Percentiles rank a stretch among this genome's conserved stretches.
Evolutionary conservation across 1,140 invertebrate species (phyloP).

Genomic region (Alviniconcha marisindica): DNA sequence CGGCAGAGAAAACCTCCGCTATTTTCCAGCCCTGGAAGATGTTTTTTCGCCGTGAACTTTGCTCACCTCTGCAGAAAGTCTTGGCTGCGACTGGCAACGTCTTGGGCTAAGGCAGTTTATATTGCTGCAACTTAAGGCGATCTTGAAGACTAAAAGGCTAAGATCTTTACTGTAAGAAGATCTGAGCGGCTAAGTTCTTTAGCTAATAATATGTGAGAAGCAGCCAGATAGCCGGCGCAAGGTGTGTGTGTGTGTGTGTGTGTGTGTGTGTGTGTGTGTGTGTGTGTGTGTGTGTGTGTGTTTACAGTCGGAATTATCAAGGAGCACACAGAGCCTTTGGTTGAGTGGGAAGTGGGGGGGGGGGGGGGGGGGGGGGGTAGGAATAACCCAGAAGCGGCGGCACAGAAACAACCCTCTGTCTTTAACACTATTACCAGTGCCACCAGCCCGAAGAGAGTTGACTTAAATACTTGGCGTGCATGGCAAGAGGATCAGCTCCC

Average conservation of each 20-base stretch:
- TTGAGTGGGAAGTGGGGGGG: background rate
- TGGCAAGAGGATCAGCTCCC: conserved; percentile 5
- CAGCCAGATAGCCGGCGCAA: conserved; percentile 25
- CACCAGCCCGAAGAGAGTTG: background rate
- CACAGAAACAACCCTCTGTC: background rate
- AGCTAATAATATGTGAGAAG: conserved; percentile 47
- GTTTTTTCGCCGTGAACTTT: conserved; percentile 12
- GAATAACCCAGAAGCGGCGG: background rate
- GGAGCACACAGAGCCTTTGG: background rate
- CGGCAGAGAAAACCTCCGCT: background rate
- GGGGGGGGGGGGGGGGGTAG: background rate
- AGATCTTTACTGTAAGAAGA: conserved; percentile 54
- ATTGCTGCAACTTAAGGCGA: conserved; percentile 45
- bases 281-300: conserved; percentile 11
- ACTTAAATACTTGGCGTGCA: conserved; percentile 20
- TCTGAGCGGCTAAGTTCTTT: conserved; percentile 50
- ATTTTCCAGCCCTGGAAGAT: background rate
- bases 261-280: conserved; percentile 13
- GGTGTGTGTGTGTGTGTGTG: conserved; percentile 15
- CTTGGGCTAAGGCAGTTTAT: conserved; percentile 34
- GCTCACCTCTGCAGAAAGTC: background rate
- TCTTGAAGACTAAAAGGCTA: conserved; percentile 48
- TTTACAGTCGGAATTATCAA: conserved; percentile 28
- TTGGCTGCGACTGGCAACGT: conserved; percentile 5
- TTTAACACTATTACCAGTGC: background rate